Conservation (phyloP, 2,797 vertebrate species). For the Clarias platycephalus region DNA sequence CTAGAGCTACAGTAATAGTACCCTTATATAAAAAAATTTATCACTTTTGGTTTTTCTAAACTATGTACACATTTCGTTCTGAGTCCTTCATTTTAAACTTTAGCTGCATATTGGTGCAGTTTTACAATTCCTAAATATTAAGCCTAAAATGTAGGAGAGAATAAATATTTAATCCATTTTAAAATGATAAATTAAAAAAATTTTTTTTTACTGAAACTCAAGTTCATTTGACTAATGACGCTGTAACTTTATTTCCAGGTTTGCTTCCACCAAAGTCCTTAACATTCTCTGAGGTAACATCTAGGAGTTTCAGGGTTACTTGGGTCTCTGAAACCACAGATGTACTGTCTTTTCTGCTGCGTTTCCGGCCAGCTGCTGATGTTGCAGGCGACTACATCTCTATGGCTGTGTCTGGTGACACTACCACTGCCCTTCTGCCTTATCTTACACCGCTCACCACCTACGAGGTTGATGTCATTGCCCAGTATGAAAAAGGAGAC, state of each 20-base stretch:
- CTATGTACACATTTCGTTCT: not conserved
- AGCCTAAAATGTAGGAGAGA: not conserved
- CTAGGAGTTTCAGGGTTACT: constrained; percentile 87
- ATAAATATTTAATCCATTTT: not conserved
- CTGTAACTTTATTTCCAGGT: constrained; percentile 68
- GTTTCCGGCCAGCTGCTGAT: constrained; percentile 83
- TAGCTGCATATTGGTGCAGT: not conserved
- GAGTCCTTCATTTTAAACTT: not conserved
- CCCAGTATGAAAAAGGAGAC: constrained; percentile 91
- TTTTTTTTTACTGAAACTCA: not conserved
- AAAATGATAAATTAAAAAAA: no score
- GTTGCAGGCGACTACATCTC: constrained; percentile 81
- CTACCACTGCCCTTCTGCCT: constrained; percentile 78
- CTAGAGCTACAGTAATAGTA: constrained; percentile 33
- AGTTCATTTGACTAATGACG: not conserved
- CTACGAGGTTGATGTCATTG: constrained; percentile 88
- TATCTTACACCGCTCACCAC: constrained; percentile 86
- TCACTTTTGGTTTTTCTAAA: not conserved
- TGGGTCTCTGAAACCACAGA: constrained; percentile 80
- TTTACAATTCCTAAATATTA: not conserved
- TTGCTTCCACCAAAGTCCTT: constrained; percentile 83
- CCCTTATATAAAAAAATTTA: not conserved
- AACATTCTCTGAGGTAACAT: constrained; percentile 86
- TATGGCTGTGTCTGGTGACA: constrained; percentile 81
- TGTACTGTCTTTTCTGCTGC: constrained; percentile 86